Evolutionary conservation across 35 echinoderm and acorn worm genomes (phyloP).

Genomic region (Eucidaris tribuloides): DNA sequence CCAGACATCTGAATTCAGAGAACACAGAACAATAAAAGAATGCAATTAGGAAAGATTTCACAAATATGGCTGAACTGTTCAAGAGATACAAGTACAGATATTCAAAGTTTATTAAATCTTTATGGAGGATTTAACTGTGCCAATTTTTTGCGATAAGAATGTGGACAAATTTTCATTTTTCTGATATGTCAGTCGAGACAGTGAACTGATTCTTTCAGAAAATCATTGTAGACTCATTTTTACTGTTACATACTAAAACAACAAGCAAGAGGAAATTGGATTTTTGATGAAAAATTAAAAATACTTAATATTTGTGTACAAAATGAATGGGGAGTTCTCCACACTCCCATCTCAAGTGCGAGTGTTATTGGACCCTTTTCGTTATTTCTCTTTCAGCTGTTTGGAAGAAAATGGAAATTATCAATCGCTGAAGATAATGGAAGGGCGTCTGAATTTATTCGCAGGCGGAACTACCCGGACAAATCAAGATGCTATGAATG

Average conservation of each 20-base stretch:
- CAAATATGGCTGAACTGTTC: no score
- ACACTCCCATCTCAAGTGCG: background rate
- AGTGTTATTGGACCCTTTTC: background rate
- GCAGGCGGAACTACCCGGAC: slow-evolving; percentile 83
- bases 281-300: background rate
- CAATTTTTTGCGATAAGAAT: no score
- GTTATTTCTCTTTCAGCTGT: slow-evolving; percentile 62
- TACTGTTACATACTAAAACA: background rate
- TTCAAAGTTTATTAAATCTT: no score
- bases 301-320: background rate
- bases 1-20: no score
- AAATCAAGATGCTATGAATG: slow-evolving; percentile 99
- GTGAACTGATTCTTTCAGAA: background rate
- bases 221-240: background rate
- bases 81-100: no score
- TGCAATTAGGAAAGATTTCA: no score
- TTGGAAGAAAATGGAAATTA: slow-evolving; percentile 96
- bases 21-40: no score
- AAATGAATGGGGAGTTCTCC: background rate
- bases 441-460: slow-evolving; percentile 92
- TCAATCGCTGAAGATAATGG: slow-evolving; percentile 92
- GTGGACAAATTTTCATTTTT: no score
- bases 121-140: no score
- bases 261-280: background rate
- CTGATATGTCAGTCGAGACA: no score